Percentiles rank a stretch among this genome's conserved stretches.
Evolutionary conservation across 1,140 invertebrate species (phyloP).

Genomic region (Agraylea sexmaculata): DNA sequence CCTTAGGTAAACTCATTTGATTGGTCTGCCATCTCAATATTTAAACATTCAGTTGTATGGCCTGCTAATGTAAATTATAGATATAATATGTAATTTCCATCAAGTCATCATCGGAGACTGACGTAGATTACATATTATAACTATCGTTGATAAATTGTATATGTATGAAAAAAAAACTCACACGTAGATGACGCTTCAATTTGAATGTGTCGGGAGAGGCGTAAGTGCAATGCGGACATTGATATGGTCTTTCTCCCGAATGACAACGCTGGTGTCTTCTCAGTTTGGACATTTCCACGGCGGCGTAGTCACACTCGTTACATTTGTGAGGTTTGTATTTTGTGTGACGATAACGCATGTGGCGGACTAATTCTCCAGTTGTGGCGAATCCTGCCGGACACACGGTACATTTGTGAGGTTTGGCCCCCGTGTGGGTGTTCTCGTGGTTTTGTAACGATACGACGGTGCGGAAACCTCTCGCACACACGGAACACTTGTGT

Average conservation of each 20-base stretch:
- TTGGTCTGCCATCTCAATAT: too few species aligned
- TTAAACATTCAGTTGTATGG: too few species aligned
- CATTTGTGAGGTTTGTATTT: constrained; percentile 87
- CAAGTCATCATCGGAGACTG: too few species aligned
- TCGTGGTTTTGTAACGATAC: constrained; percentile 83
- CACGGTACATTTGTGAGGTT: constrained; percentile 69
- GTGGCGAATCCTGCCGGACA: constrained; percentile 85
- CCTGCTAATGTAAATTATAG: too few species aligned
- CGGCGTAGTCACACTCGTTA: constrained; percentile 80
- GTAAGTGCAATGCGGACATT: constrained; percentile 88
- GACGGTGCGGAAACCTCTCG: constrained; percentile 70
- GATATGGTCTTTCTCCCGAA: constrained; percentile 63
- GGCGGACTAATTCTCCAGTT: constrained; percentile 71
- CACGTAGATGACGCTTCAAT: constrained; percentile 73
- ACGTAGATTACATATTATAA: too few species aligned
- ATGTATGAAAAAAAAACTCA: constrained; percentile 4
- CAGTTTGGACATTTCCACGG: constrained; percentile 78
- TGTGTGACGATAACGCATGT: constrained; percentile 79
- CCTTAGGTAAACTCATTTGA: too few species aligned
- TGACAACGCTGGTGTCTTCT: constrained; percentile 83
- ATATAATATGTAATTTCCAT: too few species aligned
- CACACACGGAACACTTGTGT: constrained; percentile 83
- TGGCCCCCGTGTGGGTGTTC: constrained; percentile 87
- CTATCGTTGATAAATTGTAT: neutral
- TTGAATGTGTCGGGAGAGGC: constrained; percentile 92